phyloP scores from a whole-genome alignment of 2,113 vertebrate species.

The Odocoileus virginianus region DNA sequence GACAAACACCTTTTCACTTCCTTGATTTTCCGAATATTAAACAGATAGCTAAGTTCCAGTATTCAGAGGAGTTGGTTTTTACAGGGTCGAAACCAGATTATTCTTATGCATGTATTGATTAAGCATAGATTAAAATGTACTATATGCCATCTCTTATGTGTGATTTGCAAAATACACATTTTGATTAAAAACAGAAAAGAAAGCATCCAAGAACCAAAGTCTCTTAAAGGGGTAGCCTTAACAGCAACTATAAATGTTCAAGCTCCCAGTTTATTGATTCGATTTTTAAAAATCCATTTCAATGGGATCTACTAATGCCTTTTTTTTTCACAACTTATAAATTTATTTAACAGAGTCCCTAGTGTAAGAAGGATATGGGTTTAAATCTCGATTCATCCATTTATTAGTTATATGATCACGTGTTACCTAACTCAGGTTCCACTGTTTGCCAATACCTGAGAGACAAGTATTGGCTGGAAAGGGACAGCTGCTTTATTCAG shows the following conservation, averaged over 20 bases:
- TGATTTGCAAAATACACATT: background rate
- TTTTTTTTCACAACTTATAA: background rate
- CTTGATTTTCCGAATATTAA: background rate
- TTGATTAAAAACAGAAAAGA: background rate
- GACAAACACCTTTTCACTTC: background rate
- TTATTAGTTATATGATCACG: background rate
- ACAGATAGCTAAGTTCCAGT: background rate
- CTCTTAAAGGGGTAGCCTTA: background rate
- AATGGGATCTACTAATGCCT: background rate
- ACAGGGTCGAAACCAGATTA: background rate
- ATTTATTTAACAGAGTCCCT: background rate
- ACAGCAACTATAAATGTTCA: background rate
- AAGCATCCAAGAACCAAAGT: background rate
- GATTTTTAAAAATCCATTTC: background rate
- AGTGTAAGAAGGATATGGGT: background rate
- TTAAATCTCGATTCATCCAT: background rate
- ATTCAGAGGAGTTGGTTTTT: background rate
- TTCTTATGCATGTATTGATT: background rate
- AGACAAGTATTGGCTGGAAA: background rate
- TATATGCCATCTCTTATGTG: background rate
- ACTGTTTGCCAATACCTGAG: background rate
- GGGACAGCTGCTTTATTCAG: background rate
- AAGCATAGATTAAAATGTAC: background rate
- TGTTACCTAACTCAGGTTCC: background rate
- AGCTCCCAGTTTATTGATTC: background rate